These are phyloP conservation scores for Folsomia candida DNA, from an alignment of 2,888 invertebrate genomes.

Conservation along the genomic window DNA sequence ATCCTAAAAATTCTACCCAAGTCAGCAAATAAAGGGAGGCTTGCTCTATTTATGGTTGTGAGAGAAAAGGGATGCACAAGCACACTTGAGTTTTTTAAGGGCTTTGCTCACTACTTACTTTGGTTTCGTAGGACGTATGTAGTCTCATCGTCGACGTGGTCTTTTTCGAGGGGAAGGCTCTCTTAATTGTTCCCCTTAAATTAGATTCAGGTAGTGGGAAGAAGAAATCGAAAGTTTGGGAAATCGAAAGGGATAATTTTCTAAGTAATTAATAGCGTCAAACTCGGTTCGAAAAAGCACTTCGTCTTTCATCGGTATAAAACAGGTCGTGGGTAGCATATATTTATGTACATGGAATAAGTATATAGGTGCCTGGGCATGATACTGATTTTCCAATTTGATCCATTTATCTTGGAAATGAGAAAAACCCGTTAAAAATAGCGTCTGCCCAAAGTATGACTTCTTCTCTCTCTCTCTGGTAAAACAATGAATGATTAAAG, in stretches of 20 bases:
- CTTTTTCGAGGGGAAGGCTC: not conserved
- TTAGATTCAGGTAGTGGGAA: not conserved
- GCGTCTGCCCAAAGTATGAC: too few relatives aligned
- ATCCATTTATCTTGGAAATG: slow-evolving; percentile 11
- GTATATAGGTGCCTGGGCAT: too few relatives aligned
- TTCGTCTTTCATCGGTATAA: not conserved
- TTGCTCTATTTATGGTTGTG: not conserved
- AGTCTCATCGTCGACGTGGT: too few relatives aligned
- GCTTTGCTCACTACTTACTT: too few relatives aligned
- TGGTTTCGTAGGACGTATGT: not conserved
- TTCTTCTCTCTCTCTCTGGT: too few relatives aligned
- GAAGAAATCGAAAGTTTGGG: slow-evolving; percentile 2
- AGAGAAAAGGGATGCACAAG: too few relatives aligned
- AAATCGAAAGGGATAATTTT: not conserved
- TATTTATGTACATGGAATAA: too few relatives aligned
- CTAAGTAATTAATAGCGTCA: slow-evolving; percentile 9
- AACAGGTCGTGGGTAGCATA: too few relatives aligned
- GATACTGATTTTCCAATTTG: slow-evolving; percentile 4
- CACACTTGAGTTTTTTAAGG: not conserved
- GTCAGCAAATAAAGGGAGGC: not conserved
- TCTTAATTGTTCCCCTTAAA: not conserved
- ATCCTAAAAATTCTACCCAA: not conserved
- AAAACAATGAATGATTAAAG: too few relatives aligned
- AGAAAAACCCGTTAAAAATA: slow-evolving; percentile 5
- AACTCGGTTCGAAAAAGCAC: slow-evolving; percentile 3